A percentile compares a stretch with the other conserved stretches of the same genome.
These are phyloP conservation scores for Melanophora roralis DNA, from an alignment of 2,888 invertebrate genomes.

Conservation along the genomic window DNA sequence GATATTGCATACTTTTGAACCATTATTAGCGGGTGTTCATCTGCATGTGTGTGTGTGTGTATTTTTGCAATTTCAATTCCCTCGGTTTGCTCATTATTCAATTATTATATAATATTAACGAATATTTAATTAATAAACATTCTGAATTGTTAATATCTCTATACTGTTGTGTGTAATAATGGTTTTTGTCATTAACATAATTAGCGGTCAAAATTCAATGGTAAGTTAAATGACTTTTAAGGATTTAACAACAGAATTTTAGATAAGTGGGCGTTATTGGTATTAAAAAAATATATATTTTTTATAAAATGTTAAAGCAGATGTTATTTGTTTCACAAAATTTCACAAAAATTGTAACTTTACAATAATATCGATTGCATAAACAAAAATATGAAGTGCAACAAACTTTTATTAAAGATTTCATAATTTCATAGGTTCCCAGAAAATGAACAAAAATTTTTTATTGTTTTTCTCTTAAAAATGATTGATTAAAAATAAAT, in stretches of 20 bases:
- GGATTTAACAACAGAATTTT: neutral
- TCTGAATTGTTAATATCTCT: constrained; percentile 48
- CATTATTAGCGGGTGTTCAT: neutral
- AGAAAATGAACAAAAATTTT: no score
- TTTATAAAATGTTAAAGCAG: no score
- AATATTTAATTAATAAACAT: constrained; percentile 59
- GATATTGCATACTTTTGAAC: neutral
- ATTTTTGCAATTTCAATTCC: neutral
- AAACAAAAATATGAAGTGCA: no score
- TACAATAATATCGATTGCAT: no score
- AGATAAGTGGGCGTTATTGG: no score
- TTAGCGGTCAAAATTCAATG: constrained; percentile 55
- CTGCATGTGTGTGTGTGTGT: neutral
- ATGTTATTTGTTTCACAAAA: no score
- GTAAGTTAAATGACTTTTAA: constrained; percentile 48
- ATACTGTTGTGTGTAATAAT: neutral
- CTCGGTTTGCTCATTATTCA: constrained; percentile 17
- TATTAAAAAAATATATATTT: no score
- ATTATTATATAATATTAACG: constrained; percentile 52
- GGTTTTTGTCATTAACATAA: constrained; percentile 54
- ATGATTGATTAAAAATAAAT: no score
- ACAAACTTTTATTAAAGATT: no score
- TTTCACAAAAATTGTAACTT: no score
- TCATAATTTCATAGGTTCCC: no score
- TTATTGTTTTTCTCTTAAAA: no score